These are phyloP conservation scores for Podarcis cretensis DNA, from an alignment of 2,113 vertebrate species.

Conservation along the genomic window DNA sequence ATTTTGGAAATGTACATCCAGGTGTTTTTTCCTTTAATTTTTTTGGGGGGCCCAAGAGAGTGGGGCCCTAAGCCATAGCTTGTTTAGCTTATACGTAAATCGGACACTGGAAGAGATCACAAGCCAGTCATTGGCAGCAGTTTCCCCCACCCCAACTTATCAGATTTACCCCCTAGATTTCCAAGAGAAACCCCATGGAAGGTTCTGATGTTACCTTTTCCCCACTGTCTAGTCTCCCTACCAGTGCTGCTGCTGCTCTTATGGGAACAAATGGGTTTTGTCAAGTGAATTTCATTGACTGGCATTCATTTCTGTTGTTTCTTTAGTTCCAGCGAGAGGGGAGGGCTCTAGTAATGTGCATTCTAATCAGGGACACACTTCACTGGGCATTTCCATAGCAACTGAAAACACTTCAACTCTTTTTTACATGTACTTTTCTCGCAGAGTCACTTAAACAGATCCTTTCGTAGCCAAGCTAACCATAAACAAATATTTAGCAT, in stretches of 20 bases:
- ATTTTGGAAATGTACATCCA: no score
- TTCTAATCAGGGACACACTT: slow-evolving; percentile 5
- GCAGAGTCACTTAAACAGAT: neutral
- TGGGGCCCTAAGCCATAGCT: no score
- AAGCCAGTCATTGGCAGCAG: no score
- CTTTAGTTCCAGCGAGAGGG: neutral
- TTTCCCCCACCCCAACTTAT: no score
- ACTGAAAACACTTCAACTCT: slow-evolving; percentile 8
- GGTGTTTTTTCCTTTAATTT: no score
- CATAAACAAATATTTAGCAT: neutral
- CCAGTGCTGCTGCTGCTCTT: neutral
- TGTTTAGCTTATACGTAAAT: no score
- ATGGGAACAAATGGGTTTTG: neutral
- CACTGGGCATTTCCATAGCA: slow-evolving; percentile 11
- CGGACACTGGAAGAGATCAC: no score
- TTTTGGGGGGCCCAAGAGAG: no score
- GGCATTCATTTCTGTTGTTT: neutral
- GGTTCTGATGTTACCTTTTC: neutral
- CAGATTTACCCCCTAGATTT: no score
- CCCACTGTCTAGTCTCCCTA: neutral
- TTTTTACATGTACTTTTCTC: neutral
- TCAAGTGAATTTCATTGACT: neutral
- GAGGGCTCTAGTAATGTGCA: neutral
- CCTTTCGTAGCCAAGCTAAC: neutral
- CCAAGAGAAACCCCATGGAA: neutral